A percentile compares a stretch with the other conserved stretches of the same genome.
Conservation (phyloP, 2,113 vertebrate genomes). For the Phainopepla nitens region DNA sequence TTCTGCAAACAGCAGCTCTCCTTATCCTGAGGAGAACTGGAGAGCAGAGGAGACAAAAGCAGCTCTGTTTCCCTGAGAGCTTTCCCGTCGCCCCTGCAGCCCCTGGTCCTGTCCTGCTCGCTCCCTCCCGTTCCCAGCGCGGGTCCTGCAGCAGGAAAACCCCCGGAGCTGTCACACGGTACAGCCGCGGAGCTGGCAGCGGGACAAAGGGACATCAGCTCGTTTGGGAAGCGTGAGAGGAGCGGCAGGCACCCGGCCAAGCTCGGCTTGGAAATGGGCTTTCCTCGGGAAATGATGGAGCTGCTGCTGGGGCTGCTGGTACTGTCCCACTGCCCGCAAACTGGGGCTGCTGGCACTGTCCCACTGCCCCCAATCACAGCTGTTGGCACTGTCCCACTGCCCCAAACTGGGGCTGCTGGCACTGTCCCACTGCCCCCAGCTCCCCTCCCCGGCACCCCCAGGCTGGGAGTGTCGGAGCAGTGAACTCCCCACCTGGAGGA, state of each 20-base stretch:
- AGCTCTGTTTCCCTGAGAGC: no score
- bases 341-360: neutral
- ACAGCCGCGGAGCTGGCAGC: neutral
- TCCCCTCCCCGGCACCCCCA: rapidly evolving
- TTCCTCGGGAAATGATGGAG: rapidly evolving
- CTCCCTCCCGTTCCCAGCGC: rapidly evolving
- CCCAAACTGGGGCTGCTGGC: neutral
- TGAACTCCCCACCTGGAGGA: neutral
- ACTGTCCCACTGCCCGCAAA: neutral
- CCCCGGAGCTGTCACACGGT: neutral
- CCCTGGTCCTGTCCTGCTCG: rapidly evolving
- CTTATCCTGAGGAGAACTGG: rapidly evolving
- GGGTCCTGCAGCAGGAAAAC: neutral
- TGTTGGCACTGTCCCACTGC: no score
- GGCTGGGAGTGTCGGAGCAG: rapidly evolving
- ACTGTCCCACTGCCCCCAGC: neutral
- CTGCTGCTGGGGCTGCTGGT: neutral
- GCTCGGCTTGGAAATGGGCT: neutral
- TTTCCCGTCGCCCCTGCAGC: rapidly evolving
- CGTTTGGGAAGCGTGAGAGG: rapidly evolving
- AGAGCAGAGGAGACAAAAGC: neutral
- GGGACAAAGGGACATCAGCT: neutral
- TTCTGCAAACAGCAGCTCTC: neutral
- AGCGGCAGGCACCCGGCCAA: rapidly evolving
- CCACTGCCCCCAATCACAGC: neutral